phyloP scores from a whole-genome alignment of 2,113 vertebrate species.

The Tympanuchus pallidicinctus region DNA sequence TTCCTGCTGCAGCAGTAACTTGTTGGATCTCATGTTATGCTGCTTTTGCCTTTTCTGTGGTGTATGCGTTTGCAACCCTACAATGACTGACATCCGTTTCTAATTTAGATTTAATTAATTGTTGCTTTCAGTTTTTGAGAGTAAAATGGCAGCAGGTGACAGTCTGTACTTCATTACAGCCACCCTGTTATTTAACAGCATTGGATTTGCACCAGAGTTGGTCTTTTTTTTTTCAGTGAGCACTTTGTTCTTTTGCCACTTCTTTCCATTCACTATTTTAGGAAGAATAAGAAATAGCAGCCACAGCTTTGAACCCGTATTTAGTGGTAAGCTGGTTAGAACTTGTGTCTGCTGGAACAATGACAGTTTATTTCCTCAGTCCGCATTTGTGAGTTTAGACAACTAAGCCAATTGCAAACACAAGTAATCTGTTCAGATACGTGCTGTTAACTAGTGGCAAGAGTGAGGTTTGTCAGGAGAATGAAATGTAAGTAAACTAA shows the following conservation, averaged over 20 bases:
- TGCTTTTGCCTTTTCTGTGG: neutral
- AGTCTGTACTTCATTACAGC: constrained; percentile 15
- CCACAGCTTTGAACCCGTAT: neutral
- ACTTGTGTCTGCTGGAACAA: neutral
- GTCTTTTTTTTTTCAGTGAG: neutral
- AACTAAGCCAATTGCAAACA: neutral
- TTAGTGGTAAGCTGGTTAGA: neutral
- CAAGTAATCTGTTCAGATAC: neutral
- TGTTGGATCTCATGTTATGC: neutral
- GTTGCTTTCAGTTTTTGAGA: neutral
- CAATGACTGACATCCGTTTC: neutral
- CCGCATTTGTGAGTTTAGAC: neutral
- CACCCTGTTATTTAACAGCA: neutral
- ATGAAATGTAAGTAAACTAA: neutral
- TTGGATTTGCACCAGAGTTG: constrained; percentile 8
- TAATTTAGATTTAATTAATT: constrained; percentile 28
- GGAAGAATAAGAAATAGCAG: neutral
- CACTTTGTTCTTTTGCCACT: neutral
- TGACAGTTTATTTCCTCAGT: neutral
- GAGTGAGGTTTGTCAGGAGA: neutral
- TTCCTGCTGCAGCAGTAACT: neutral
- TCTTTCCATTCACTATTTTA: neutral
- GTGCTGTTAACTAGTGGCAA: neutral
- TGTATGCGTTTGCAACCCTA: neutral
- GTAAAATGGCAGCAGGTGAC: constrained; percentile 17